Evolutionary conservation across 2,888 invertebrate genomes (phyloP).

Genomic region (Apotomis betuletana): DNA sequence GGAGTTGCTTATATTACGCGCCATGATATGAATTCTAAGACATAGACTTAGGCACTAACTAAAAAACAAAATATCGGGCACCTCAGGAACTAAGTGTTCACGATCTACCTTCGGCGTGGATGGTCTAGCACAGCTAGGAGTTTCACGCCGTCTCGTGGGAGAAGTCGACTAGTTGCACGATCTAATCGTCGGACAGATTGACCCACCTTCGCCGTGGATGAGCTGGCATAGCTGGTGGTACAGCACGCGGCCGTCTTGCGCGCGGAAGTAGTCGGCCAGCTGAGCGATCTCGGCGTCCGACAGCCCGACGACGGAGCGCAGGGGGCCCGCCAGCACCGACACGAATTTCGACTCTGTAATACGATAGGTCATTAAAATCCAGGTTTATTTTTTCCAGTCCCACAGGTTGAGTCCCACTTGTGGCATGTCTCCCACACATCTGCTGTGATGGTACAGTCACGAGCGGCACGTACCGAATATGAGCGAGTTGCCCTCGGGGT

Average conservation of each 20-base stretch:
- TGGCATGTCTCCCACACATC: too few species aligned
- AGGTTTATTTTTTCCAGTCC: too few species aligned
- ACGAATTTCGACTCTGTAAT: conserved; percentile 88
- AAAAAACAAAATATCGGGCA: too few species aligned
- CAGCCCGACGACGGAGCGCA: conserved; percentile 86
- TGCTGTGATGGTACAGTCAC: too few species aligned
- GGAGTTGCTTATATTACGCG: too few species aligned
- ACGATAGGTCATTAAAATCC: too few species aligned
- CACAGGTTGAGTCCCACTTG: too few species aligned
- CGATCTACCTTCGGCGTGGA: conserved; percentile 84
- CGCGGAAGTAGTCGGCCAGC: conserved; percentile 89
- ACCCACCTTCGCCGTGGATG: conserved; percentile 86
- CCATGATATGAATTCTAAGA: too few species aligned
- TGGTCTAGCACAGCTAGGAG: conserved; percentile 88
- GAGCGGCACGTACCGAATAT: too few species aligned
- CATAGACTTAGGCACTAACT: too few species aligned
- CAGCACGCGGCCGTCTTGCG: conserved; percentile 90
- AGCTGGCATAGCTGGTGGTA: conserved; percentile 90
- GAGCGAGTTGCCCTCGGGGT: too few species aligned
- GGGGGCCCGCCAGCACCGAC: conserved; percentile 86
- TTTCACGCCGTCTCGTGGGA: conserved; percentile 83
- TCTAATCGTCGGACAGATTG: not conserved
- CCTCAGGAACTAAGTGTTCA: too few species aligned
- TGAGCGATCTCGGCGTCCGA: conserved; percentile 89
- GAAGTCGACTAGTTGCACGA: not conserved